phyloP scores from a whole-genome alignment of 2,888 invertebrate species.

The Hypsopygia costalis region DNA sequence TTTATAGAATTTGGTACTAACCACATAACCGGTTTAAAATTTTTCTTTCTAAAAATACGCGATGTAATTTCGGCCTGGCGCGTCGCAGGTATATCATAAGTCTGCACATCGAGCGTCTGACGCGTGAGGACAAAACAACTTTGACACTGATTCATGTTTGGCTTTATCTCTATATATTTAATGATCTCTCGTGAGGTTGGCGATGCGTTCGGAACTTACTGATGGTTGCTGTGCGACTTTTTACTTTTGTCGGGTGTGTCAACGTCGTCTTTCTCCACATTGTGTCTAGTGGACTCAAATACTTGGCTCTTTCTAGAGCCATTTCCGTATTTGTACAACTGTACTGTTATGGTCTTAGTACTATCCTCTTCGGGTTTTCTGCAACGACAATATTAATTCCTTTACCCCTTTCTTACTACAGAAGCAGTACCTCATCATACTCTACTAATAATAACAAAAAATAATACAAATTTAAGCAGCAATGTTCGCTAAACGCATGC shows the following conservation, averaged over 20 bases:
- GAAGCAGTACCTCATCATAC: no score
- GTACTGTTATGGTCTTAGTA: constrained; percentile 69
- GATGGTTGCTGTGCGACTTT: constrained; percentile 59
- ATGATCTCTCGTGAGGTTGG: constrained; percentile 22
- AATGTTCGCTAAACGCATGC: constrained; percentile 21
- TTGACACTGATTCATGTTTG: constrained; percentile 32
- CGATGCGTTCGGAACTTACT: constrained; percentile 56
- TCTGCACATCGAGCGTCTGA: not conserved
- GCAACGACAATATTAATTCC: constrained; percentile 53
- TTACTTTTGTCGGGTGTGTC: constrained; percentile 85
- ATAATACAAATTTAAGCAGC: constrained; percentile 7
- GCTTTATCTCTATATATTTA: constrained; percentile 2
- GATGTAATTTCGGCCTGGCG: no score
- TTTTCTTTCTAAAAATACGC: no score
- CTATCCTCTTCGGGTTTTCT: constrained; percentile 75
- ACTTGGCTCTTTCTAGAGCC: constrained; percentile 82
- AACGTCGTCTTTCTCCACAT: constrained; percentile 87
- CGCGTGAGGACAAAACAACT: constrained; percentile 24
- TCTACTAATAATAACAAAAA: constrained; percentile 12
- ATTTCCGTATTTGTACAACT: constrained; percentile 68
- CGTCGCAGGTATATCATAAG: no score
- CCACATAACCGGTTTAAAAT: no score
- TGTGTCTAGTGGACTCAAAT: constrained; percentile 86
- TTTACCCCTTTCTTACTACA: constrained; percentile 25
- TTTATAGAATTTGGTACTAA: no score